Evolutionary conservation across 2,113 vertebrate species (phyloP).

Genomic region (Notechis scutatus): DNA sequence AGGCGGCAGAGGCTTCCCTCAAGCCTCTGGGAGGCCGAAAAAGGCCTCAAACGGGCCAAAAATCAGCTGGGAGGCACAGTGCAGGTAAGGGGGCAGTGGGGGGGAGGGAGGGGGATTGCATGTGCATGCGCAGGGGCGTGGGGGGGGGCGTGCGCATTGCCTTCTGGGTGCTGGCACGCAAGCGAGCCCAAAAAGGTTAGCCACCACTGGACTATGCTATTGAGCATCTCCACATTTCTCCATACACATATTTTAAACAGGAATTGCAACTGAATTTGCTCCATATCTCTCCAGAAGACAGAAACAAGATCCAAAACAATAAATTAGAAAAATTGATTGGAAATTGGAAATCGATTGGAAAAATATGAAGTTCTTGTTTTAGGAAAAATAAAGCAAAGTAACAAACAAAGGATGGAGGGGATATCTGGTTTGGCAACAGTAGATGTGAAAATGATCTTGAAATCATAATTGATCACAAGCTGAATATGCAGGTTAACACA

Average conservation of each 20-base stretch:
- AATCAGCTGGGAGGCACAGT: too few relatives aligned
- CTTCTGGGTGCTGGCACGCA: too few relatives aligned
- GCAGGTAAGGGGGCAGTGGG: too few relatives aligned
- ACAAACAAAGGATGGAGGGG: neutral
- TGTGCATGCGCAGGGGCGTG: too few relatives aligned
- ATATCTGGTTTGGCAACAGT: neutral
- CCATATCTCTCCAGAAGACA: neutral
- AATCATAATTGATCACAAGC: neutral
- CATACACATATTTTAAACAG: fast-evolving
- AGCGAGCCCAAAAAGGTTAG: too few relatives aligned
- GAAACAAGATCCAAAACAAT: neutral
- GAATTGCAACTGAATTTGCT: neutral
- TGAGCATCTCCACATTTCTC: fast-evolving
- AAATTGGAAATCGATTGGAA: neutral
- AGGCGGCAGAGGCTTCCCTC: too few relatives aligned
- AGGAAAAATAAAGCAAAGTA: neutral
- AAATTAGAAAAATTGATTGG: neutral
- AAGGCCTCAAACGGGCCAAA: too few relatives aligned
- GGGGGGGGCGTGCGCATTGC: too few relatives aligned
- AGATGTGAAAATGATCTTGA: neutral
- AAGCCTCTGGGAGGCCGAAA: too few relatives aligned
- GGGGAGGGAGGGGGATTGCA: too few relatives aligned
- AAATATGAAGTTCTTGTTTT: neutral
- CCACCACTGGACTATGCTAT: too few relatives aligned
- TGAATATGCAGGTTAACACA: neutral